Base-by-base conservation (phyloP, 1,140 invertebrate species). In the Plectrocnemia conspersa region DNA sequence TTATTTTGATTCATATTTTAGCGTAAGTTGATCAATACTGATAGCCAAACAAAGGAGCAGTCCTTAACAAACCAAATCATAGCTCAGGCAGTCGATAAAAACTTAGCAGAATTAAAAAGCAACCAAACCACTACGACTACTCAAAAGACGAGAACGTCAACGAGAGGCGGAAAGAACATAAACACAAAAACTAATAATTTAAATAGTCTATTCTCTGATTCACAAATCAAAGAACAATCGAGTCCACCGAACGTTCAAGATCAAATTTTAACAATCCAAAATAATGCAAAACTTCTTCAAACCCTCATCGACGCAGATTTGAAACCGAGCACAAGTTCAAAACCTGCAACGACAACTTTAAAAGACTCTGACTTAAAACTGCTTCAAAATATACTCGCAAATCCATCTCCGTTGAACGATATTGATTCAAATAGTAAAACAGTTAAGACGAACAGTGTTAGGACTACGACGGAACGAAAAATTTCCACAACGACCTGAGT, bases 241-340 rank as follows among this genome's bases (percentile, higher is more conserved):
- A 49, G 40, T 16, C 69, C 68, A 49, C 70, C 73, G n/a, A 65
- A n/a, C n/a, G n/a, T 74, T 38, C 68, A 76, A 64, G 73, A 72
- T 48, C 72, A 76, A 59, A 68, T 76, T 21, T 68, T 67, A 63
- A 68, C 71, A 58, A 74, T 73, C 54, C 69, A 76, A 65, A 68
- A 76, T 65, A 72, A 76, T 55, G 72, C 72, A 19, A 76, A 74
- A 63, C 62, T 76, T 9, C 64, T 76, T 49, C 71, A 73, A 62
- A 69, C 69, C 35, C 62, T 76, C 22, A 60, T 76, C 32, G 71
- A 73, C 64, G 64, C 73, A 23, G 74, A 75, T 59, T 62, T 75
- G 59, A 71, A 72, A 5, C 68, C 65, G 61, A 59, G 70, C 44
- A 68, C 69, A 35, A 65, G 56, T 57, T 52, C 63, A 41, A 63